Evolutionary conservation across 2,888 invertebrate genomes (phyloP).

Genomic region (Cataglyphis livida): DNA sequence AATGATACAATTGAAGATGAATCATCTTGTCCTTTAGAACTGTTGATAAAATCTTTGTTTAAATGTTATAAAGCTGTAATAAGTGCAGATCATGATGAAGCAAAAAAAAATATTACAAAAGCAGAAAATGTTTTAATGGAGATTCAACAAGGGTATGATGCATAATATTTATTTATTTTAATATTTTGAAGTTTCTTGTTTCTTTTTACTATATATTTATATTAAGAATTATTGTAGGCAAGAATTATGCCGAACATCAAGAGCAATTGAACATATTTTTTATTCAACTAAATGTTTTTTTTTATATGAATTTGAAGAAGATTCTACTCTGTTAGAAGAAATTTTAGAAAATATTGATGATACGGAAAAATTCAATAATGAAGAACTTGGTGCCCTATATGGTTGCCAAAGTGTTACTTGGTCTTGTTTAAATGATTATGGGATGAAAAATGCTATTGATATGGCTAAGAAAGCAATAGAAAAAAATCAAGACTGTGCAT

Average conservation of each 20-base stretch:
- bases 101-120: neutral
- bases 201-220: neutral
- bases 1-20: neutral
- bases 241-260: neutral
- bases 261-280: constrained; percentile 40
- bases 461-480: constrained; percentile 41
- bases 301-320: constrained; percentile 9
- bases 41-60: neutral
- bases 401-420: constrained; percentile 42
- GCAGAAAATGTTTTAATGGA: neutral
- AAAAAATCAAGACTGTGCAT: constrained; percentile 27
- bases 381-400: constrained; percentile 31
- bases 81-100: neutral
- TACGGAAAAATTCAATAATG: neutral
- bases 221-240: constrained; percentile 30
- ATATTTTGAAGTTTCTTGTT: constrained; percentile 4
- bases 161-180: neutral
- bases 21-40: neutral
- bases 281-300: constrained; percentile 43
- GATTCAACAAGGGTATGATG: constrained; percentile 16
- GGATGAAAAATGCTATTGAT: constrained; percentile 11
- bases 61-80: neutral
- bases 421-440: constrained; percentile 21
- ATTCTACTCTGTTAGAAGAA: neutral
- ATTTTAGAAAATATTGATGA: constrained; percentile 23